phyloP scores from a whole-genome alignment of 1,140 invertebrate genomes.

The Diprion similis region DNA sequence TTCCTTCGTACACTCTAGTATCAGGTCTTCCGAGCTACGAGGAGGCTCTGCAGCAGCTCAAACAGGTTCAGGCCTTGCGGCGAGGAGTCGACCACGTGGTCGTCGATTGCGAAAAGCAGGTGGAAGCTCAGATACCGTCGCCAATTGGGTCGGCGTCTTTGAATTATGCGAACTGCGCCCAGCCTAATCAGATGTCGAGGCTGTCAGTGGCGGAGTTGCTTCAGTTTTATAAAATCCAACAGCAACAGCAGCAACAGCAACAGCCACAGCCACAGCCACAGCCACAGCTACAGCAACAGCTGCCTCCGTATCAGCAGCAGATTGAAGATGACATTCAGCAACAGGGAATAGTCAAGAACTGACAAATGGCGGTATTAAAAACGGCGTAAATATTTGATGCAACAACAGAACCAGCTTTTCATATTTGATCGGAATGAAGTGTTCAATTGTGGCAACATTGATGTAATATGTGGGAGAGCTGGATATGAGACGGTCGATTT shows the following conservation, averaged over 20 bases:
- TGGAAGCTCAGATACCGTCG: slow-evolving; percentile 13
- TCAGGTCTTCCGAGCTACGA: slow-evolving; percentile 70
- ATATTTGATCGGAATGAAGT: too few species aligned
- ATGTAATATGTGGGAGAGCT: too few species aligned
- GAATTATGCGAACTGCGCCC: slow-evolving; percentile 25
- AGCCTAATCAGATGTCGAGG: slow-evolving; percentile 35
- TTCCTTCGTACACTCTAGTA: slow-evolving; percentile 69
- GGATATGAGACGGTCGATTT: too few species aligned
- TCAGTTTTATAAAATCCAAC: slow-evolving; percentile 39
- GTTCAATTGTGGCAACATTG: too few species aligned
- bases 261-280: not conserved
- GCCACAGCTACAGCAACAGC: not conserved
- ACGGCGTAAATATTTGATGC: too few species aligned
- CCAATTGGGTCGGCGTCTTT: not conserved
- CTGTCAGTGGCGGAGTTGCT: slow-evolving; percentile 51
- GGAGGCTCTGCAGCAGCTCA: slow-evolving; percentile 66
- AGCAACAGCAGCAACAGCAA: slow-evolving; percentile 6
- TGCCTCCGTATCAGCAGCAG: too few species aligned
- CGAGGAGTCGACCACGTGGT: slow-evolving; percentile 11
- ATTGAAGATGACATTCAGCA: too few species aligned
- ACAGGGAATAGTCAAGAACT: too few species aligned
- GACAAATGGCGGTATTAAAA: too few species aligned
- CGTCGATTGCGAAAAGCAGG: slow-evolving; percentile 14
- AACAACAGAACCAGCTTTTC: too few species aligned
- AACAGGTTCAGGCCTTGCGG: slow-evolving; percentile 41